phyloP scores from a whole-genome alignment of 2,113 vertebrate genomes.

The Tricholaema leucomelas region DNA sequence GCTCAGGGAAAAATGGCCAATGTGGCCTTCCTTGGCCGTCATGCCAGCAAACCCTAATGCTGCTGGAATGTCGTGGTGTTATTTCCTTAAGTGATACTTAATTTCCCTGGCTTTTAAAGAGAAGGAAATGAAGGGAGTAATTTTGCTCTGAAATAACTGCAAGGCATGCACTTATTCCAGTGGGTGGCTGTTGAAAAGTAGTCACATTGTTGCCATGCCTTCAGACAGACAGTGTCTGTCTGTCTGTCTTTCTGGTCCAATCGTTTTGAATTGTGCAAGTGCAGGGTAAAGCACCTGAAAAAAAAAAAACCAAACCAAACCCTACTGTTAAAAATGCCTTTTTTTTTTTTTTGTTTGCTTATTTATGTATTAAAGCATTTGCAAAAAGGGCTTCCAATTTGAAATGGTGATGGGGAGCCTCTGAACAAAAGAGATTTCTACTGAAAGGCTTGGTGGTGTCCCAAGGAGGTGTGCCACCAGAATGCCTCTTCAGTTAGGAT shows the following conservation, averaged over 20 bases:
- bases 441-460: neutral
- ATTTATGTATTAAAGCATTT: neutral
- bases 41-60: neutral
- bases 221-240: constrained; percentile 51
- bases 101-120: constrained; percentile 30
- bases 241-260: constrained; percentile 29
- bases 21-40: neutral
- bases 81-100: constrained; percentile 13
- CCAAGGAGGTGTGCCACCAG: neutral
- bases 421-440: neutral
- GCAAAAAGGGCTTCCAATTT: neutral
- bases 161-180: constrained; percentile 35
- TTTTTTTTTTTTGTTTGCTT: neutral
- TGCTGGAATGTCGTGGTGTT: neutral
- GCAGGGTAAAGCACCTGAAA: constrained; percentile 1
- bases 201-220: constrained; percentile 56
- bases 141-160: constrained; percentile 24
- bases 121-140: constrained; percentile 17
- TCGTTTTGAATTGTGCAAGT: neutral
- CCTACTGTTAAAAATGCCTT: neutral
- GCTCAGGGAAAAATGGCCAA: neutral
- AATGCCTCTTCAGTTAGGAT: neutral
- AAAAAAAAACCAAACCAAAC: too few relatives aligned
- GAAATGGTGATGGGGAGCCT: neutral
- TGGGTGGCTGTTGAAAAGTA: constrained; percentile 15